A percentile compares a stretch with the other conserved stretches of the same genome.
These are phyloP conservation scores for Pediacus dermestoides DNA, from an alignment of 2,888 invertebrate genomes.

Conservation along the genomic window DNA sequence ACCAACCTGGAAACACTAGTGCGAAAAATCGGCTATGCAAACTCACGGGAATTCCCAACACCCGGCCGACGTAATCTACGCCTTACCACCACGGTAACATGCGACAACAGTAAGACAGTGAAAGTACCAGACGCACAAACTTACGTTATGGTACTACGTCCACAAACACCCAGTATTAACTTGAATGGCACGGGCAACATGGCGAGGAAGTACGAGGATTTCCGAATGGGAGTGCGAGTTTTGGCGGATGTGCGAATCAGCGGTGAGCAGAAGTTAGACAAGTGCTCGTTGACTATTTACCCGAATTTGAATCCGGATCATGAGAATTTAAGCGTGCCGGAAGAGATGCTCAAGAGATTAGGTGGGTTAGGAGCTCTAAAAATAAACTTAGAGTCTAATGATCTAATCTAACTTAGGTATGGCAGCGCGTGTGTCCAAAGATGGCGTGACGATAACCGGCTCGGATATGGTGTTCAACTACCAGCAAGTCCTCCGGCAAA, in stretches of 20 bases:
- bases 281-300: conserved; percentile 90
- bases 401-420: too few species aligned
- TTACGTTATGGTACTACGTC: conserved; percentile 83
- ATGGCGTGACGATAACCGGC: conserved; percentile 79
- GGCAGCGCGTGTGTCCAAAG: conserved; percentile 80
- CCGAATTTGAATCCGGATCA: conserved; percentile 95
- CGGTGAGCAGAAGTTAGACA: conserved; percentile 75
- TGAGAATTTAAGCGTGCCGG: conserved; percentile 81
- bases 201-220: conserved; percentile 81
- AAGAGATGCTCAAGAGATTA: conserved; percentile 65
- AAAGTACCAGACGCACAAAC: conserved; percentile 70
- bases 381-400: too few species aligned
- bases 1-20: conserved; percentile 85
- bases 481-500: conserved; percentile 72
- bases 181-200: conserved; percentile 78
- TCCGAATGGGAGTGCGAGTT: conserved; percentile 81
- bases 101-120: conserved; percentile 70
- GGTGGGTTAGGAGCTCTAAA: too few species aligned
- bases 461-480: conserved; percentile 77
- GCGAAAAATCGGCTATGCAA: conserved; percentile 86
- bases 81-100: conserved; percentile 73
- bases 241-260: conserved; percentile 81
- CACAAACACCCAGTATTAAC: conserved; percentile 79
- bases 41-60: conserved; percentile 89
- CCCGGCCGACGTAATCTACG: conserved; percentile 87